Evolutionary conservation across 1,140 invertebrate species (phyloP).

Genomic region (Saccostrea cuccullata): DNA sequence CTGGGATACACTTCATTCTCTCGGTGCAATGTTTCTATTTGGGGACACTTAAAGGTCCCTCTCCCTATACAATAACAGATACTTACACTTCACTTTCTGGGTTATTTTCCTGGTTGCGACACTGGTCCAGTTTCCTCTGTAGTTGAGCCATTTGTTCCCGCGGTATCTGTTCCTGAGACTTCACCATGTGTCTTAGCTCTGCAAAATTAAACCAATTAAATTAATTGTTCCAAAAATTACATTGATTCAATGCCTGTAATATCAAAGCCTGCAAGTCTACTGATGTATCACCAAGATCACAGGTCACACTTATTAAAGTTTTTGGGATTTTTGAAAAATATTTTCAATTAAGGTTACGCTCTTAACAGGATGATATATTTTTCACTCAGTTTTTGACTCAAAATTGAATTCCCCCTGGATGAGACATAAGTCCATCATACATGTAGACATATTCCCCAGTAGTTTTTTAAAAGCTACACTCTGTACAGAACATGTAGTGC

Average conservation of each 20-base stretch:
- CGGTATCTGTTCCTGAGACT: constrained; percentile 86
- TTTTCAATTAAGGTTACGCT: no score
- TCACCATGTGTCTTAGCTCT: constrained; percentile 88
- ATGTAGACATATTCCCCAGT: no score
- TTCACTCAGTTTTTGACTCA: no score
- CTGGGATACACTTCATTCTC: not conserved
- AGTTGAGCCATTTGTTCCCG: constrained; percentile 87
- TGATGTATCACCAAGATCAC: not conserved
- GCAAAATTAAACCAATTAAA: constrained; percentile 47
- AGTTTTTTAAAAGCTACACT: no score
- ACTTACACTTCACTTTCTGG: constrained; percentile 81
- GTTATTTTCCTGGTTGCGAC: constrained; percentile 96
- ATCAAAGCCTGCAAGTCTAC: no score
- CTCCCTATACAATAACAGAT: not conserved
- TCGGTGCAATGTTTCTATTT: not conserved
- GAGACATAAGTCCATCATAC: no score
- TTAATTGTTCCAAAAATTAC: no score
- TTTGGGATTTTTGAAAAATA: not conserved
- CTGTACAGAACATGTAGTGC: not conserved
- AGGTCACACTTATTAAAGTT: not conserved
- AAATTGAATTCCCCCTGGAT: no score
- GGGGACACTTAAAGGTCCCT: not conserved
- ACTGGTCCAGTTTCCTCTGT: constrained; percentile 94
- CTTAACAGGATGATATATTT: no score
- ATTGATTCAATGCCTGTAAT: no score